phyloP scores from a whole-genome alignment of 2,797 vertebrate genomes.

The Eidolon dupreanum region DNA sequence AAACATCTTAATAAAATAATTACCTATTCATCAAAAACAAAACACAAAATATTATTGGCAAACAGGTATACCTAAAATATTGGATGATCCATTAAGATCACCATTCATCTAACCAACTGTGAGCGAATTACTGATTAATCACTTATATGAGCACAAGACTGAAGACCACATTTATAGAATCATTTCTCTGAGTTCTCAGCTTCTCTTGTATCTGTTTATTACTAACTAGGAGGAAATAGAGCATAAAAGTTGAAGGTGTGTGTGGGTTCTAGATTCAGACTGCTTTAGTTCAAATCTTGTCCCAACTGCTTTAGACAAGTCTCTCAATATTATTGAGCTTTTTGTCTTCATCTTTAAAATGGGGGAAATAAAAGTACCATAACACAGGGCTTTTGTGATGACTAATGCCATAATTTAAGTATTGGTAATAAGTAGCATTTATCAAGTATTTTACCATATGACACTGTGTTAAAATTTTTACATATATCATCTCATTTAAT shows the following conservation, averaged over 20 bases:
- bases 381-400: neutral
- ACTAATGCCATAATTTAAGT: neutral
- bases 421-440: neutral
- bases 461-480: neutral
- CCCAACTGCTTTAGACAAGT: neutral
- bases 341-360: neutral
- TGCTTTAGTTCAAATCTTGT: neutral
- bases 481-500: neutral
- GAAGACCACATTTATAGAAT: slow-evolving; percentile 2
- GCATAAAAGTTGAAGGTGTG: slow-evolving; percentile 29
- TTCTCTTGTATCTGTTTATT: neutral
- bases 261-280: neutral
- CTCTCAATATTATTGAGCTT: neutral
- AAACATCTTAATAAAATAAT: slow-evolving; percentile 13
- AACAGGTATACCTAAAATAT: slow-evolving; percentile 4
- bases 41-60: neutral
- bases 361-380: neutral
- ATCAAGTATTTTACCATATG: neutral
- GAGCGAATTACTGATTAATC: neutral
- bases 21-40: neutral
- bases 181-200: neutral
- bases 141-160: neutral
- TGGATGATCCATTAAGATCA: neutral
- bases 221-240: neutral
- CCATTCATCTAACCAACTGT: neutral